phyloP scores from a whole-genome alignment of 2,113 vertebrate genomes.

The Pangasianodon hypophthalmus region DNA sequence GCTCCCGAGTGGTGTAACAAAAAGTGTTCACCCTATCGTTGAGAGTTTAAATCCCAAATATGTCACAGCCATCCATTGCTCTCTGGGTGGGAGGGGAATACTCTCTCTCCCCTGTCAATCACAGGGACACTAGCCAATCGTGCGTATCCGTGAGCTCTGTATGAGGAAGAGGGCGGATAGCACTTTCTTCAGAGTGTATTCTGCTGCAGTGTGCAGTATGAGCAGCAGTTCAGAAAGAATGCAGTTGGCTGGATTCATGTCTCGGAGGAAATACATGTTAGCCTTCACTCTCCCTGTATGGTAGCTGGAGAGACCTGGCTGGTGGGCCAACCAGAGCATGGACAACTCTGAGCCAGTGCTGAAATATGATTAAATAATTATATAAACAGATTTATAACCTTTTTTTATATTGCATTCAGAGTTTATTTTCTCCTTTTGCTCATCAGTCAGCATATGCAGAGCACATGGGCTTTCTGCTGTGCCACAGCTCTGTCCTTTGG shows the following conservation, averaged over 20 bases:
- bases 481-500: neutral
- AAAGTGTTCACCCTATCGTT: no score
- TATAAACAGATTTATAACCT: neutral
- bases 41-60: neutral
- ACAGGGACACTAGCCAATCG: neutral
- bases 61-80: neutral
- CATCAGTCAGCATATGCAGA: neutral
- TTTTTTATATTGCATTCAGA: neutral
- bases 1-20: no score
- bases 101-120: neutral
- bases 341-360: accelerated
- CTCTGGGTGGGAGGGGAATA: neutral
- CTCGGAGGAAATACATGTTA: neutral
- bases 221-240: no score
- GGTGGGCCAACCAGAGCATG: neutral
- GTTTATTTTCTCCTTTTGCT: neutral
- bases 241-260: no score
- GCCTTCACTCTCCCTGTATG: neutral
- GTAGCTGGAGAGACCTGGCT: neutral
- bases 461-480: neutral
- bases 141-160: neutral
- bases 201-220: no score
- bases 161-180: neutral
- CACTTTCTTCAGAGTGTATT: neutral
- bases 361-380: neutral